phyloP scores from a whole-genome alignment of 1,140 invertebrate species.

The Ceratosolen fusciceps region DNA sequence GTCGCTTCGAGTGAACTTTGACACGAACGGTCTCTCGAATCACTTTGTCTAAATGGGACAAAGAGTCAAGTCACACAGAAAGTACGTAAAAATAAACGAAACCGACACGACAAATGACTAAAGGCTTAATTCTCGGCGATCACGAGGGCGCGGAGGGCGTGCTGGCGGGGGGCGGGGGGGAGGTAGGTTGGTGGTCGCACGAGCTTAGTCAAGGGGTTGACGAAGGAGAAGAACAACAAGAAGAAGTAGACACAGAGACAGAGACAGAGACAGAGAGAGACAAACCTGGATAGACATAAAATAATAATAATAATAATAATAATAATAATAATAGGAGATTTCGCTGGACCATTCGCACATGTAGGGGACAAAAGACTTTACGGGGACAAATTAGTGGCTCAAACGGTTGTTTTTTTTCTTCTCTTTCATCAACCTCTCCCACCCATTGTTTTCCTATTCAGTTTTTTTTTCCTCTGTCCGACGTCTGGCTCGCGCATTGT shows the following conservation, averaged over 20 bases:
- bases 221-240: no score
- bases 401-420: slow-evolving; percentile 68
- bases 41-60: not conserved
- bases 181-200: no score
- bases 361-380: slow-evolving; percentile 45
- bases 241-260: no score
- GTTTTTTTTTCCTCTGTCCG: slow-evolving; percentile 50
- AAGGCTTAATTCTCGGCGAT: slow-evolving; percentile 34
- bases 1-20: not conserved
- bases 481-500: no score
- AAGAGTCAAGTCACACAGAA: slow-evolving; percentile 9
- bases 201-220: slow-evolving; percentile 49
- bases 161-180: no score
- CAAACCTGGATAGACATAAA: no score
- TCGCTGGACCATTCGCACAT: slow-evolving; percentile 21
- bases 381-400: slow-evolving; percentile 69
- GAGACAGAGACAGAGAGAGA: no score
- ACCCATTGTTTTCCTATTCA: slow-evolving; percentile 47
- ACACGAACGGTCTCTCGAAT: not conserved
- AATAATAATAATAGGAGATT: slow-evolving; percentile 1
- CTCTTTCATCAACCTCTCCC: slow-evolving; percentile 66
- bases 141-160: no score
- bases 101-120: slow-evolving; percentile 40
- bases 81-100: slow-evolving; percentile 47
- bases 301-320: no score